Evolutionary conservation across 2,113 vertebrate genomes (phyloP).

Genomic region (Plotosus lineatus): DNA sequence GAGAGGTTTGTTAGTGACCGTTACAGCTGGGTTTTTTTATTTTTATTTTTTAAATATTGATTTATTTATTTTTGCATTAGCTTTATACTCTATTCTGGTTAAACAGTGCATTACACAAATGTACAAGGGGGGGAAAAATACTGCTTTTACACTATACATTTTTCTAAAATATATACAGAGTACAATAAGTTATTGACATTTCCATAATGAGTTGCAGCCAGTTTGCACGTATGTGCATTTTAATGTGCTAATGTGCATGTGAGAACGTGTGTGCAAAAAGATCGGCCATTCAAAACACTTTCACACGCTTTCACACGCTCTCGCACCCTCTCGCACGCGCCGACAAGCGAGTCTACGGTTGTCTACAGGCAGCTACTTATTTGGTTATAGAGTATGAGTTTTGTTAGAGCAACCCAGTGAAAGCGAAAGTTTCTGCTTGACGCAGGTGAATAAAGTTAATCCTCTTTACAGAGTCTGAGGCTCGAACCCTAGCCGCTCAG

Average conservation of each 20-base stretch:
- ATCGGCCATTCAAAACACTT: conserved; percentile 57
- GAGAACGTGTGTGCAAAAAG: conserved; percentile 50
- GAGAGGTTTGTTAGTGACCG: conserved; percentile 58
- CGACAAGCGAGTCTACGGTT: conserved; percentile 74
- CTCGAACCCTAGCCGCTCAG: conserved; percentile 82
- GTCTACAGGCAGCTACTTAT: conserved; percentile 96
- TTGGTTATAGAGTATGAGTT: conserved; percentile 94
- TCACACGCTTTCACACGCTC: neutral
- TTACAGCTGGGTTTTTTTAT: conserved; percentile 52
- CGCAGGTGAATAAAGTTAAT: conserved; percentile 90
- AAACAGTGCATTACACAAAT: conserved; percentile 96
- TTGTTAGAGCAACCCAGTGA: conserved; percentile 84
- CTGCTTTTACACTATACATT: conserved; percentile 95
- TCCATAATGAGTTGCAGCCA: conserved; percentile 85
- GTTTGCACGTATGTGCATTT: conserved; percentile 73
- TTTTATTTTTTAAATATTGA: conserved; percentile 62
- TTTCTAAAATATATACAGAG: conserved; percentile 98
- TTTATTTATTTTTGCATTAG: conserved; percentile 67
- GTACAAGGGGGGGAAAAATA: conserved; percentile 91
- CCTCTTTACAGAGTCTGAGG: conserved; percentile 86
- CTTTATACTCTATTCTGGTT: conserved; percentile 77
- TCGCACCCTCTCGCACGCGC: conserved; percentile 27
- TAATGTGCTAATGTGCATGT: conserved; percentile 50
- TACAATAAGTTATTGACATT: conserved; percentile 98
- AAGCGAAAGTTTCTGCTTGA: conserved; percentile 74